Evolutionary conservation across 2,888 invertebrate species (phyloP).

Genomic region (Globia sparganii): DNA sequence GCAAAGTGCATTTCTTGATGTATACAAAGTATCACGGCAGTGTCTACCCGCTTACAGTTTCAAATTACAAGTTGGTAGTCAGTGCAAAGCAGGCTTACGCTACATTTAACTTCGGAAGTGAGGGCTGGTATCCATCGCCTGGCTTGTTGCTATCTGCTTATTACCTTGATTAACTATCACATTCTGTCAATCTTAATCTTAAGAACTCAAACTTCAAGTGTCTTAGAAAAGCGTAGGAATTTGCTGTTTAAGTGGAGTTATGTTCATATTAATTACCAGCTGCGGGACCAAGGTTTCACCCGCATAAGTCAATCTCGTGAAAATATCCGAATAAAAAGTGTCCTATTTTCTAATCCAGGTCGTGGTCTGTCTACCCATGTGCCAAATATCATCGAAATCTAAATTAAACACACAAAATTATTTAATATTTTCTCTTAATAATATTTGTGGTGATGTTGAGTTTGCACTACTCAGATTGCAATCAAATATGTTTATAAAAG

Average conservation of each 20-base stretch:
- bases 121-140: not conserved
- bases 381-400: too few relatives aligned
- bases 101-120: constrained; percentile 23
- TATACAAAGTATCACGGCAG: constrained; percentile 25
- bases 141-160: not conserved
- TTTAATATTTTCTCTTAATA: too few relatives aligned
- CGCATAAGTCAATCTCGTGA: too few relatives aligned
- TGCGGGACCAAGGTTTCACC: not conserved
- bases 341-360: too few relatives aligned
- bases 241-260: not conserved
- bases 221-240: not conserved
- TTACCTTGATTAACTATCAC: constrained; percentile 23
- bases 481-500: constrained; percentile 1
- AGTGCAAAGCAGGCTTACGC: constrained; percentile 17
- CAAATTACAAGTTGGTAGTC: constrained; percentile 31
- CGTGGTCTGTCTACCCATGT: too few relatives aligned
- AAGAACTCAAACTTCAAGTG: not conserved
- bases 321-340: too few relatives aligned
- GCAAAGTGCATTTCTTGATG: constrained; percentile 42
- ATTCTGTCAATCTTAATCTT: constrained; percentile 20
- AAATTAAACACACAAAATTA: too few relatives aligned
- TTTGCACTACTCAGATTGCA: not conserved
- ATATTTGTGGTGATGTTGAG: not conserved
- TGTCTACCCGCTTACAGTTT: constrained; percentile 27
- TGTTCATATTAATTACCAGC: not conserved